Conservation (phyloP, 1,140 invertebrate genomes). For the Antheraea pernyi region DNA sequence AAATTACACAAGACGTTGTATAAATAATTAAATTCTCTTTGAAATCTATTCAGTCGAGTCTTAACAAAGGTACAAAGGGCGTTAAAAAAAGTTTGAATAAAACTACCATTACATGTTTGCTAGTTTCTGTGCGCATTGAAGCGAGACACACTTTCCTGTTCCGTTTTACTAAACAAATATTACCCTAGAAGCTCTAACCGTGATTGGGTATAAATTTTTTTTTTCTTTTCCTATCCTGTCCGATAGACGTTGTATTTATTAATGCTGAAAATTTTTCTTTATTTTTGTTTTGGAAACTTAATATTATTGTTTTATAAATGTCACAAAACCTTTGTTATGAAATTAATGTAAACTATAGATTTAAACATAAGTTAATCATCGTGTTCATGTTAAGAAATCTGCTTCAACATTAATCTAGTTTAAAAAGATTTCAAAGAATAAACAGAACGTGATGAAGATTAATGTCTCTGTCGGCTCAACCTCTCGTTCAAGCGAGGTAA, state of each 20-base stretch:
- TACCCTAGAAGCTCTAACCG: constrained; percentile 11
- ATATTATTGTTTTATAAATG: no score
- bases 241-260: no score
- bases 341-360: no score
- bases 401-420: background rate
- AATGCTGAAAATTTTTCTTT: no score
- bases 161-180: constrained; percentile 31
- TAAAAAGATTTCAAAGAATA: no score
- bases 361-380: no score
- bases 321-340: no score
- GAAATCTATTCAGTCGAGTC: constrained; percentile 28
- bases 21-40: constrained; percentile 28
- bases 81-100: constrained; percentile 49
- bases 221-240: no score
- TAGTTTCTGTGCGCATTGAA: constrained; percentile 34
- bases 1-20: constrained; percentile 22
- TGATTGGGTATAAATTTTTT: constrained; percentile 1
- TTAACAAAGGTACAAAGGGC: constrained; percentile 51
- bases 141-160: constrained; percentile 49
- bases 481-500: no score
- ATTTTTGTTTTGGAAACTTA: no score
- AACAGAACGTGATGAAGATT: no score
- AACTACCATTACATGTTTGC: constrained; percentile 50
- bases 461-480: no score
- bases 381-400: background rate